Evolutionary conservation across 1,140 invertebrate genomes (phyloP), one percentile per base, ranked within the genome.

Genomic region (Drosophila kepulauana): DNA sequence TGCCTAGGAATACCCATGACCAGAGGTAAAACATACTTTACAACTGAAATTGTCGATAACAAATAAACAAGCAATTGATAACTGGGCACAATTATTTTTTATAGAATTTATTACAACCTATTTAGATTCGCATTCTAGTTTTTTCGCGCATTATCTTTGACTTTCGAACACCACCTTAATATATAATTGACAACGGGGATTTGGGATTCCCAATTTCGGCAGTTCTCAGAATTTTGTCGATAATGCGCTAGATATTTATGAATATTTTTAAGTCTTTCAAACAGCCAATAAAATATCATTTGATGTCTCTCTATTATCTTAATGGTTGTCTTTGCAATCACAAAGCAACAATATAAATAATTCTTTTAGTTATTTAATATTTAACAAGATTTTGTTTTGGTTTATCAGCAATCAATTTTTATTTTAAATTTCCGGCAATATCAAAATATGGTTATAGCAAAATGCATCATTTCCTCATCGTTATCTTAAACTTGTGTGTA

Each of bases 1-100:
- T 15, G 51, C n/a, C 51, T 20, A 65, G 63, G 63, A 65, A 65
- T 56, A 65, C 63, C 51, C 63, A 7, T 56, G 15, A 64, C 13
- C 30, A 35, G 33, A 16, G 8, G 13, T 57, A 56, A 16, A 20
- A 20, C 3, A 10, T 33, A 38, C 41, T 46, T 59, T 59, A 59
- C 38, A 59, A 46, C 15, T 48, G 25, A 16, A 15, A 28, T 30
- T 30, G 10, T 45, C 30, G 57, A 59, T 59, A 59, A 46, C 57
- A 46, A 45, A 46, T 59, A 46, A 59, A 45, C 57, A 59, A 46
- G 41, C 41, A 45, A 59, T 59, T 59, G 57, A 59, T 59, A 59
- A 59, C 11, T 4, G 13, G n/a, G 1, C 41, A 13, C 41, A 58
- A 10, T 41, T 57, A 43, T 25, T 10, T 35, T 54, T 35, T 59